Evolutionary conservation across 1,140 invertebrate species (phyloP).

Genomic region (Apis dorsata): DNA sequence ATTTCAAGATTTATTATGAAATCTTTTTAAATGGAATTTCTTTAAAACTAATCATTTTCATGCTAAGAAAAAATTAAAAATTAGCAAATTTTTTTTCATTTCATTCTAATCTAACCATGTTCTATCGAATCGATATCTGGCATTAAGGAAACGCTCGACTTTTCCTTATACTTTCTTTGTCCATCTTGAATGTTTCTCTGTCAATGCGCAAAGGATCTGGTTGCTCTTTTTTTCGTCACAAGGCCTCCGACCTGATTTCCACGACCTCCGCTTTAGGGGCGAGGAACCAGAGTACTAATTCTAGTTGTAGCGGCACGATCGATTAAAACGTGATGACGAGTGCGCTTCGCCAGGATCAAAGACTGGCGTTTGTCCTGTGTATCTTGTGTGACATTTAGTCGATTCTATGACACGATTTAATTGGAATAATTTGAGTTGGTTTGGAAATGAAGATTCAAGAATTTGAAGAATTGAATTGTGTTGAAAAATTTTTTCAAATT

Average conservation of each 20-base stretch:
- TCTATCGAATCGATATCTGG: too few relatives aligned
- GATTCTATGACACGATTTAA: not conserved
- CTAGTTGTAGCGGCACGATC: conserved; percentile 5
- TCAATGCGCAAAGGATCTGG: not conserved
- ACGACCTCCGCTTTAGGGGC: not conserved
- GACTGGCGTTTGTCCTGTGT: not conserved
- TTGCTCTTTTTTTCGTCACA: not conserved
- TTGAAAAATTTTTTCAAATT: too few relatives aligned
- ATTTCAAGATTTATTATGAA: too few relatives aligned
- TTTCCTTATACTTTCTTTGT: too few relatives aligned
- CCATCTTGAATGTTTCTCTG: too few relatives aligned
- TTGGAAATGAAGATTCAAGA: not conserved
- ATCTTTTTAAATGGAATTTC: too few relatives aligned
- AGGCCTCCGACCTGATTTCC: conserved; percentile 17
- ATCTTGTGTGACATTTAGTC: not conserved
- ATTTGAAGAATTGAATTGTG: too few relatives aligned
- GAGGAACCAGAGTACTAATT: conserved; percentile 10
- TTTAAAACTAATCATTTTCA: too few relatives aligned
- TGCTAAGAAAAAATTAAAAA: too few relatives aligned
- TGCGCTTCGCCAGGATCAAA: not conserved
- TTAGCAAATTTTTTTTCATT: too few relatives aligned
- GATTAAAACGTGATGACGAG: conserved; percentile 25
- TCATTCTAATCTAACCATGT: too few relatives aligned
- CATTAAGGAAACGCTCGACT: too few relatives aligned
- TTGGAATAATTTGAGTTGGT: not conserved